Base-by-base conservation (phyloP, 2,113 vertebrate genomes). In the Rhadina sibilatrix region DNA sequence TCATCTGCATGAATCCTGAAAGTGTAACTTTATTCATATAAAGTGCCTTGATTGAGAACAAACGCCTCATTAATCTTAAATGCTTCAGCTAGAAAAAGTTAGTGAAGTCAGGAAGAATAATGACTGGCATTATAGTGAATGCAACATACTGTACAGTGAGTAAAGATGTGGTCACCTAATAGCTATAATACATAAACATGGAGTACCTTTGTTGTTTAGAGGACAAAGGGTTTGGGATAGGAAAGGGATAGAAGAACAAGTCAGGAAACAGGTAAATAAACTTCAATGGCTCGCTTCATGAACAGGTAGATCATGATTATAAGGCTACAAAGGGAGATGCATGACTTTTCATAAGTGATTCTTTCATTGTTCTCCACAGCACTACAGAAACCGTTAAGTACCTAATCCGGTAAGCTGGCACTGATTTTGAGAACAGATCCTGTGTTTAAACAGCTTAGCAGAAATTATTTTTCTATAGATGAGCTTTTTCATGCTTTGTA, bases 51-150 rank as follows among this genome's bases (percentile, higher is more conserved):
- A 98, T 92, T 97, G 96, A 97, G 96, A 97, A 93, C 76, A 96
- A 97, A 96, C 0, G 91, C 94, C 83, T 97, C 96, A 97, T 98
- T 97, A 98, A 95, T 97, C 94, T 97, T 95, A 94, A 96, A 89
- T 78, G 76, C 71, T 95, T 96, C 88, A 91, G 64, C 81, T 68
- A 85, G 83, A 80, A 90, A 95, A 74, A 91, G 74, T 89, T 96
- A 95, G 90, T 94, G 83, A 93, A 97, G 88, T 96, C 94, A 96
- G 84, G 87, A 98, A 97, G 97, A 98, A 80, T 97, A 96, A 98
- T 98, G 97, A 96, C 90, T 80, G 85, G 87, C 91, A 96, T 97
- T 97, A 91, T 2, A 86, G 89, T 78, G 81, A 97, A 93, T 76
- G 83, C 46, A 90, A 4, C 1, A 1, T 75, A 82, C 85, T 96